These are phyloP conservation scores for Drosophila rellima DNA, from an alignment of 2,888 invertebrate species.

Conservation along the genomic window DNA sequence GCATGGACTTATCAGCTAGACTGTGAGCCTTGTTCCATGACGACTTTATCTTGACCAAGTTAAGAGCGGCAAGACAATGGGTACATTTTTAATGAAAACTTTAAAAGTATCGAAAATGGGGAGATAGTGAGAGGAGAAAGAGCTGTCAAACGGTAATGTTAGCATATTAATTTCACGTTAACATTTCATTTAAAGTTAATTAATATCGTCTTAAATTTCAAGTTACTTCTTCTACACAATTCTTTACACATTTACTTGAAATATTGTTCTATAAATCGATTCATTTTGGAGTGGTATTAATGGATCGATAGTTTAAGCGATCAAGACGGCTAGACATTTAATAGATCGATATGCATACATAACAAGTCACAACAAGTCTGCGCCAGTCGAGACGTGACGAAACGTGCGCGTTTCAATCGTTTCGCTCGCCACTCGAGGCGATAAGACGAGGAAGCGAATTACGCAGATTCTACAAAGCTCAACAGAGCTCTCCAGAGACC, in stretches of 20 bases:
- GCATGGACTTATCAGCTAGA: constrained; percentile 36
- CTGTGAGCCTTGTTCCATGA: constrained; percentile 33
- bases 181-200: no score
- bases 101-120: not conserved
- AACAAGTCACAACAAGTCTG: constrained; percentile 48
- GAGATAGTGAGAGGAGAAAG: not conserved
- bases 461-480: constrained; percentile 37
- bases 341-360: constrained; percentile 44
- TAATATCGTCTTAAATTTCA: no score
- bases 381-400: constrained; percentile 70
- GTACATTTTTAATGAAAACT: constrained; percentile 6
- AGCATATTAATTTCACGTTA: not conserved
- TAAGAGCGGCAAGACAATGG: constrained; percentile 20
- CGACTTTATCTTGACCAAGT: constrained; percentile 9
- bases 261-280: not conserved
- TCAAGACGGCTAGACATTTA: constrained; percentile 67
- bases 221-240: not conserved
- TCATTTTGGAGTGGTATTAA: constrained; percentile 10
- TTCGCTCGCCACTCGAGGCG: constrained; percentile 39
- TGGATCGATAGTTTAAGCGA: constrained; percentile 42
- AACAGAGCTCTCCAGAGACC: not conserved
- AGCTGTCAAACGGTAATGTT: not conserved
- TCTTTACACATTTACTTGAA: not conserved
- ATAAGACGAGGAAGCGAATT: constrained; percentile 52
- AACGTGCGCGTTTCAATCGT: constrained; percentile 63